Base-by-base conservation (phyloP, 2,113 vertebrate genomes). In the Scophthalmus maximus region DNA sequence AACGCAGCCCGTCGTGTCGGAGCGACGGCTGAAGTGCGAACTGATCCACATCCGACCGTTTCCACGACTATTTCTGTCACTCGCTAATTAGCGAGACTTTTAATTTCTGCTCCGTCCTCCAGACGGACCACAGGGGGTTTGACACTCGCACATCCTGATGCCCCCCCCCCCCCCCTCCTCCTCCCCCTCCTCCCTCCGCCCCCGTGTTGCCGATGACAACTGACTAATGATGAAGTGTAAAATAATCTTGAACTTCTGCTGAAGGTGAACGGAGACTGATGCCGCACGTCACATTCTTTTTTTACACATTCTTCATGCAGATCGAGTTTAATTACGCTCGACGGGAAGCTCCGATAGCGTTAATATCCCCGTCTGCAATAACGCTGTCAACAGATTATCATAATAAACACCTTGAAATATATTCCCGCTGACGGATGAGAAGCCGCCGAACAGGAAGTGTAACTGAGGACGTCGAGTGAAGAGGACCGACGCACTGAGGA, bases 61-160 rank as follows among this genome's bases (percentile, higher is more conserved):
- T 81, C 49, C 50, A 74, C 60, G 26, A 88, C 89, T 92, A 92
- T 91, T 92, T 92, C 89, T 91, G 91, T 82, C 85, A 26, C 64
- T 61, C 32, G 14, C 87, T 90, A 92, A 92, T 92, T 90, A 91
- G 88, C 49, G 2, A 64, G 67, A 75, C 69, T 85, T n/a, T 87
- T 89, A 86, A 90, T 89, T 89, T 90, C 38, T 82, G 82, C 69
- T 73, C 61, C 36, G 67, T 79, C 86, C 82, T 82, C 82, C 88
- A 87, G 81, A 82, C 69, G 50, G 73, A 88, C 83, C 89, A 83
- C 89, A 77, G 72, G 88, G 85, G 88, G 81, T 82, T 87, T 83
- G 69, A 75, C 85, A 78, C 82, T 73, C 61, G 9, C 66, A 30
- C 74, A 72, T 75, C 78, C 81, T 58, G 50, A 58, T 14, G 23